phyloP scores from a whole-genome alignment of 2,113 vertebrate species.

The Phycodurus eques region DNA sequence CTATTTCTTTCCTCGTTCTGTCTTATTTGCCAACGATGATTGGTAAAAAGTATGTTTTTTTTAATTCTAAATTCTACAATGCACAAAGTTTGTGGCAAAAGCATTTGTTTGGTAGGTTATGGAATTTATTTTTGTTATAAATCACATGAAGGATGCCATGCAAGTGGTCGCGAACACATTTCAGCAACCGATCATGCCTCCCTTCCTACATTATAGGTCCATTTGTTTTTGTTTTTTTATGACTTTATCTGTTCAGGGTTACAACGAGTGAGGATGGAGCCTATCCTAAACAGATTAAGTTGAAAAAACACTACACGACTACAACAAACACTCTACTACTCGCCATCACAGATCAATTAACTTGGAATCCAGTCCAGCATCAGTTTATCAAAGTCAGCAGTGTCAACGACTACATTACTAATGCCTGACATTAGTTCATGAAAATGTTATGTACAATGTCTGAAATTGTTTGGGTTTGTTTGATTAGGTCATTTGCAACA shows the following conservation, averaged over 20 bases:
- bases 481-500: not conserved
- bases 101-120: not conserved
- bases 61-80: not conserved
- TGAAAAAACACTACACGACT: not conserved
- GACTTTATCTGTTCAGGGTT: not conserved
- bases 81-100: not conserved
- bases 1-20: conserved; percentile 11
- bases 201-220: not conserved
- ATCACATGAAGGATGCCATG: not conserved
- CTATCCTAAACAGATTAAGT: not conserved
- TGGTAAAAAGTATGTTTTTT: not conserved
- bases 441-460: not conserved
- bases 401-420: not conserved
- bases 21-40: not conserved
- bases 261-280: not conserved
- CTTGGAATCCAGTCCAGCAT: not conserved
- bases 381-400: not conserved
- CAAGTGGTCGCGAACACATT: not conserved
- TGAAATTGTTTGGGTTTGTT: not conserved
- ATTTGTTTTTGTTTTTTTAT: not conserved
- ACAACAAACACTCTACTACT: not conserved
- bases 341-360: not conserved
- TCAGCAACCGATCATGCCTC: not conserved
- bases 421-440: not conserved
- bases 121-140: not conserved